Base-by-base conservation (phyloP, 2,797 vertebrate genomes). In the Cryptoprocta ferox region DNA sequence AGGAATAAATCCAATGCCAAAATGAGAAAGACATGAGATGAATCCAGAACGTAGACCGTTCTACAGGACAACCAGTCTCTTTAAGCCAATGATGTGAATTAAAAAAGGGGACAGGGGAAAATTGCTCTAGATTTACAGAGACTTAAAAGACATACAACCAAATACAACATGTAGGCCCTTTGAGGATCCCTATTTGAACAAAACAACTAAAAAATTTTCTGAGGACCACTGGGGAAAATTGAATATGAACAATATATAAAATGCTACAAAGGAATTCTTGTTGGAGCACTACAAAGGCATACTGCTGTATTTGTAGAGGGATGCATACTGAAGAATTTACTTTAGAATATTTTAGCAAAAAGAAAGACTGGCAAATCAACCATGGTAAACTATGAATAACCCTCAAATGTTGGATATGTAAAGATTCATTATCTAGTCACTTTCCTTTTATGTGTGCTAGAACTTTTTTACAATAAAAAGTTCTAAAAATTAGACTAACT, bases 291-390 rank as follows among this genome's bases (percentile, higher is more conserved):
- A 30, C 28, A 35, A 39, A 70, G 86, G 32, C 30, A 28, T 65
- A 50, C 75, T 16, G 15, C 24, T 15, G 84, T 59, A 39, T 37
- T 48, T 35, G 28, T 61, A 50, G 11, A 68, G 39, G 88, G 35
- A 76, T 42, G 1, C 13, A 50, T 48, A 59, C 28, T 30, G 59
- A 91, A 90, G 9, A 85, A 85, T 75, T 95, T 50, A 32, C 48
- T 86, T 82, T n/a, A 61, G 48, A 82, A 59, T 68, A 76, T 96
- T 71, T 95, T 73, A 89, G 56, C 48, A 89, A 80, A 68, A 66
- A 78, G 53, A 28, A 80, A 89, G 59, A 37, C 75, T 45, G 32
- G 39, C 37, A 82, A 89, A 82, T 91, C 35, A 97, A 83, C 87
- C 68, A 66, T 0, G 11, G 56, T 19, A 94, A 89, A 93, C 68